Base-by-base conservation (phyloP, 2,888 invertebrate genomes). In the Eupeodes luniger region DNA sequence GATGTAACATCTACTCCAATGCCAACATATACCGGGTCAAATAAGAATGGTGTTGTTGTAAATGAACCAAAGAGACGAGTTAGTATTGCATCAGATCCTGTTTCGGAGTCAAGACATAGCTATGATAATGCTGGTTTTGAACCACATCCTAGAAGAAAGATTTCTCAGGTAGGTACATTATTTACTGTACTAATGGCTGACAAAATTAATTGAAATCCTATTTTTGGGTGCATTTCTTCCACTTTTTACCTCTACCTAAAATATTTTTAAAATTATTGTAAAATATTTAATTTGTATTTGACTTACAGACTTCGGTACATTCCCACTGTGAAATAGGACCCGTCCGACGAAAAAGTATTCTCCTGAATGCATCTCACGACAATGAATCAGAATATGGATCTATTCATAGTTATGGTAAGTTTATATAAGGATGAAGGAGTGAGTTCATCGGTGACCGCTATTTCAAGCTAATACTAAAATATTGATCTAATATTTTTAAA, bases 291-390 rank as follows among this genome's bases (percentile, higher is more conserved):
- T n/a, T 51, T 36, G 61, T 70, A 69, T 67, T 34, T 62, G 53
- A 9, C 77, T 92, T 93, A 4, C 92, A 95, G 91, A 94, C 95
- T 70, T 94, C 95, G 55, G 95, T 95, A 92, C 93, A 93, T 89
- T 93, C 93, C 61, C 94, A 95, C 90, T 92, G 94, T 70, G 95
- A 96, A 92, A 95, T 96, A 89, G 96, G 96, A 81, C 96, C 96
- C 19, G 95, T 95, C 81, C 94, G 96, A 90, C 95, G 96, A 90
- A 96, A 96, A 92, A 96, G 96, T 92, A 96, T 96, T 91, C 94
- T 96, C 76, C 95, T 96, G 92, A 95, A 96, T 92, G 94, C 95
- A 3, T 79, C 89, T 14, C 90, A 91, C 76, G 93, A 94, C 81
- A 92, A 91, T 89, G 94, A 94, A 90, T 93, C 94, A 61, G 91